A percentile compares a stretch with the other conserved stretches of the same genome.
Conservation (phyloP, 2,797 vertebrate genomes). For the Setipinna tenuifilis region DNA sequence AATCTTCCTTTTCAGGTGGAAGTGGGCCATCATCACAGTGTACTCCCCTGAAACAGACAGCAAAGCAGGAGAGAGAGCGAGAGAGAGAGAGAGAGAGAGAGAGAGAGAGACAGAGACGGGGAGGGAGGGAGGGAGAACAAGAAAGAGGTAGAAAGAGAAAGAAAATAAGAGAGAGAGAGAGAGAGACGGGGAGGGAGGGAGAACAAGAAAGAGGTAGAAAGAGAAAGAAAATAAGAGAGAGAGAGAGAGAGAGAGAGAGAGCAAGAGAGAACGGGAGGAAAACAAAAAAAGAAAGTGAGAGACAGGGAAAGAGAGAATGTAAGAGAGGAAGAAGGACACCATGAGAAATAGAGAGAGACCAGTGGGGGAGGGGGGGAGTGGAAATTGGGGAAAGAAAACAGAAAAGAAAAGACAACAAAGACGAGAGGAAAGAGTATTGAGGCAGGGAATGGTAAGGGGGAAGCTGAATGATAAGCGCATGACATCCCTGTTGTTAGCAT, state of each 20-base stretch:
- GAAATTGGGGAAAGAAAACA: background rate
- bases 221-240: background rate
- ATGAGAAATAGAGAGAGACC: too few relatives aligned
- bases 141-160: too few relatives aligned
- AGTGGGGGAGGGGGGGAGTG: too few relatives aligned
- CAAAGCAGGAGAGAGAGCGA: too few relatives aligned
- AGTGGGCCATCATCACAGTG: conserved; percentile 78
- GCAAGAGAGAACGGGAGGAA: too few relatives aligned
- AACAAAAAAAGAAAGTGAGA: too few relatives aligned
- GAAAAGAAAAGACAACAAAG: background rate
- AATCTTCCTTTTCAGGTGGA: conserved; percentile 80
- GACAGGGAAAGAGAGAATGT: background rate
- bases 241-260: too few relatives aligned
- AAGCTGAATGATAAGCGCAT: background rate
- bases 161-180: too few relatives aligned
- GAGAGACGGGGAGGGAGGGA: background rate
- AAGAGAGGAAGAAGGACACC: background rate
- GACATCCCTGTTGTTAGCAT: background rate
- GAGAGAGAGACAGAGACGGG: background rate
- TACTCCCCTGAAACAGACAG: conserved; percentile 71
- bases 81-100: background rate
- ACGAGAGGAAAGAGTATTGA: background rate
- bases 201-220: background rate
- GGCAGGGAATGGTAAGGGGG: background rate
- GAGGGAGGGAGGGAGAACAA: too few relatives aligned